Evolutionary conservation across 2,113 vertebrate species (phyloP).

Genomic region (Leptobrachium ailaonicum): DNA sequence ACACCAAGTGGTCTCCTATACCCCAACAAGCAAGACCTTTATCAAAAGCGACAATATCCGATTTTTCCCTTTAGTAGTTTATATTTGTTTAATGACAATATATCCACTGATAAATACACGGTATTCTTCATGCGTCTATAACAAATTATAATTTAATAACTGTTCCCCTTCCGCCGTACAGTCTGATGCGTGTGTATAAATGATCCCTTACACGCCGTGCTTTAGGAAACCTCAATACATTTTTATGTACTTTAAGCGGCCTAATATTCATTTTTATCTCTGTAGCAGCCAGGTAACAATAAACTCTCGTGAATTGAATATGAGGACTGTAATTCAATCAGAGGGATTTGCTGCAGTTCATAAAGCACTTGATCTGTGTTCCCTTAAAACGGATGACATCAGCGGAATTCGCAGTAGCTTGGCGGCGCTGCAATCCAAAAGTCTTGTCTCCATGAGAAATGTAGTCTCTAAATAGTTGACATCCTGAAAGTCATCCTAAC

Average conservation of each 20-base stretch:
- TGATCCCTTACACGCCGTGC: slow-evolving; percentile 32
- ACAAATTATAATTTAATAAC: slow-evolving; percentile 38
- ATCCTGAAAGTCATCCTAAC: slow-evolving; percentile 45
- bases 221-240: slow-evolving; percentile 43
- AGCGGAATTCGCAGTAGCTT: slow-evolving; percentile 26
- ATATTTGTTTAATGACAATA: slow-evolving; percentile 30
- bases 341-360: slow-evolving; percentile 45
- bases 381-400: slow-evolving; percentile 40
- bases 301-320: slow-evolving; percentile 40
- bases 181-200: slow-evolving; percentile 21
- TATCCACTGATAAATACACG: slow-evolving; percentile 20
- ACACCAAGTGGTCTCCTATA: too few species aligned
- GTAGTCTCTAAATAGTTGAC: slow-evolving; percentile 28
- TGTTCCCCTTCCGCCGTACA: slow-evolving; percentile 7
- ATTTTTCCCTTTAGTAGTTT: neutral
- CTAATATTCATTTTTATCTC: slow-evolving; percentile 50
- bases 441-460: slow-evolving; percentile 5
- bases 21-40: too few species aligned
- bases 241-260: slow-evolving; percentile 44
- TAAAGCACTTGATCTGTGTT: slow-evolving; percentile 38
- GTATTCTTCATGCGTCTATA: slow-evolving; percentile 21
- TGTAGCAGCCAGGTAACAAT: slow-evolving; percentile 45
- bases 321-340: slow-evolving; percentile 43
- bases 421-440: slow-evolving; percentile 38
- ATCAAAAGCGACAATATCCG: too few species aligned